These are phyloP conservation scores for Gandaritis pyraliata DNA, from an alignment of 2,888 invertebrate species.

Conservation along the genomic window DNA sequence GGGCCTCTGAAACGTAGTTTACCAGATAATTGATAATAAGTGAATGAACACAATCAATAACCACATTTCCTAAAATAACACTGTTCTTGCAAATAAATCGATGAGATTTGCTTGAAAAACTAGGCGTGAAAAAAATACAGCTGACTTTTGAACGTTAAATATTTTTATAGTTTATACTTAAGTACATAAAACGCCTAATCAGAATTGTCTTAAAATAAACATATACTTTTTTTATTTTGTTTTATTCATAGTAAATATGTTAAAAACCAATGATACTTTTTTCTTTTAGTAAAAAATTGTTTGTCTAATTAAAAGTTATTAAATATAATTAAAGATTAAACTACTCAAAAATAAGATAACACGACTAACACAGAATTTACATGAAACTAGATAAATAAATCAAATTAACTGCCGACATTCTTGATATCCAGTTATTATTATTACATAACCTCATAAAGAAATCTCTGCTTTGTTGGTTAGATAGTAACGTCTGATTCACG, in stretches of 20 bases:
- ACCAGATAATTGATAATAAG: slow-evolving; percentile 34
- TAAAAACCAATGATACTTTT: neutral
- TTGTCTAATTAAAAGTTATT: slow-evolving; percentile 1
- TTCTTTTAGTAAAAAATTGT: neutral
- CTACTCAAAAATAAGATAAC: slow-evolving; percentile 9
- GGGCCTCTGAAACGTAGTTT: slow-evolving; percentile 41
- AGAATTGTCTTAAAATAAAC: too few species aligned
- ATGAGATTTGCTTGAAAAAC: too few species aligned
- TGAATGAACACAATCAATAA: too few species aligned
- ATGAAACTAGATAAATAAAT: slow-evolving; percentile 16
- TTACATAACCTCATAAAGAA: too few species aligned
- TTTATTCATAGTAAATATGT: too few species aligned
- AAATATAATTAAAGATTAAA: slow-evolving; percentile 24
- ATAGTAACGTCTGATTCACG: slow-evolving; percentile 3
- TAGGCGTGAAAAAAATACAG: too few species aligned
- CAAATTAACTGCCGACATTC: slow-evolving; percentile 12
- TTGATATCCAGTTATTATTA: slow-evolving; percentile 6
- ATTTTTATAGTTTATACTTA: too few species aligned
- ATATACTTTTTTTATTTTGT: too few species aligned
- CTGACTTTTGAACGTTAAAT: too few species aligned
- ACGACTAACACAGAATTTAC: neutral
- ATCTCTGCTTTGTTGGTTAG: neutral
- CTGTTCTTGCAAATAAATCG: too few species aligned
- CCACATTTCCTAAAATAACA: too few species aligned
- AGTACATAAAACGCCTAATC: too few species aligned